Conservation (phyloP, 2,113 vertebrate genomes). For the Rana temporaria region DNA sequence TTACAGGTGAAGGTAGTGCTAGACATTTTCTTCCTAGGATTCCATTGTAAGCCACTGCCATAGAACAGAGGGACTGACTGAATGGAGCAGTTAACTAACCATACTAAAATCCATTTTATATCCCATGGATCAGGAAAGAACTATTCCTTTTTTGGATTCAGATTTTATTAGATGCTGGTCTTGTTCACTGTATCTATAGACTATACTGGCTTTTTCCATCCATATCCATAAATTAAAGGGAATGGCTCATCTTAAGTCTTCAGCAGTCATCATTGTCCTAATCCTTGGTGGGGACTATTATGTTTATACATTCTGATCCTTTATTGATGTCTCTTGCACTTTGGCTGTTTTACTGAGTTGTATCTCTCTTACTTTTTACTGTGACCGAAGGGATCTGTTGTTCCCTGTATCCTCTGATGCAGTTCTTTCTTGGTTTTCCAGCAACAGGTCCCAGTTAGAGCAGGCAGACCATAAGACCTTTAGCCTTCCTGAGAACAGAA, state of each 20-base stretch:
- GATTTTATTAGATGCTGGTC: no score
- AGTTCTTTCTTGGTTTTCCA: slow-evolving; percentile 70
- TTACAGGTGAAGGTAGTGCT: background rate
- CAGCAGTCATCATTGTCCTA: no score
- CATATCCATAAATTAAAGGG: no score
- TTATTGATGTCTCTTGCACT: no score
- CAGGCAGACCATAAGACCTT: slow-evolving; percentile 97
- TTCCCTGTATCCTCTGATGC: slow-evolving; percentile 35
- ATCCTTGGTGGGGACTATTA: no score
- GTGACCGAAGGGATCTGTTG: background rate
- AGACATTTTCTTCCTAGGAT: background rate
- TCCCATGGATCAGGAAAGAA: no score
- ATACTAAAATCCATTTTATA: background rate
- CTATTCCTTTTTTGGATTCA: no score
- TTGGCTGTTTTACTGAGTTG: background rate
- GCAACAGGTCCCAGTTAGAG: slow-evolving; percentile 98
- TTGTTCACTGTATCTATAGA: no score
- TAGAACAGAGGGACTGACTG: background rate
- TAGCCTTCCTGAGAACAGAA: slow-evolving; percentile 98
- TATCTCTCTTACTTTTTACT: background rate
- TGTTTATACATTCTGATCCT: no score
- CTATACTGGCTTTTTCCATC: no score
- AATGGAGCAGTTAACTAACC: background rate
- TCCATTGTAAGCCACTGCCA: background rate
- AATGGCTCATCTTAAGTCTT: no score